Base-by-base conservation (phyloP, 2,113 vertebrate species). In the Leuciscus idus region DNA sequence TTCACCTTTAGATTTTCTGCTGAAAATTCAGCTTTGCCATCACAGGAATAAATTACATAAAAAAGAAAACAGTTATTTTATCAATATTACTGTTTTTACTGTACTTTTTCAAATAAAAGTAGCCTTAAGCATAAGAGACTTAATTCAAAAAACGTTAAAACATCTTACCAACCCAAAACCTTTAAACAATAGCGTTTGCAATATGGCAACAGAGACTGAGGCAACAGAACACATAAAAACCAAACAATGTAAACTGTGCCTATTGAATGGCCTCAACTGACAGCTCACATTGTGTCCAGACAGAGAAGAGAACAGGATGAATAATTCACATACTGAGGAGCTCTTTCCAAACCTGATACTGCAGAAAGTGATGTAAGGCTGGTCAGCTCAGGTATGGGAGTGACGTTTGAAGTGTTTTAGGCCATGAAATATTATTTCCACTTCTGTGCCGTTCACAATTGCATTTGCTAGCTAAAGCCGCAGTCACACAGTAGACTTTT, bases 251-350 rank as follows among this genome's bases (percentile, higher is more conserved):
- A 61, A 80, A 39, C 84, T 7, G 10, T 50, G 73, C 10, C 57
- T 59, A 26, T 2, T 66, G 76, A 73, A 59, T 55, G 57, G 11
- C n/a, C 81, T 59, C 57, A 46, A 81, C 12, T 74, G 26, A 64
- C 50, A 36, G 84, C 21, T 50, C 30, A 72, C 39, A 52, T 48
- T 30, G 23, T 26, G 39, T 43, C 66, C 52, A 75, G n/a, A 81
- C 66, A 80, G 30, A 48, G 10, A 82, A 64, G n/a, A n/a, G 57
- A 64, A 82, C 48, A 21, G 75, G 11, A 77, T 89, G 61, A 87
- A 89, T 89, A 85, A 87, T 89, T 89, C 10, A 89, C 36, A 46
- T 72, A 15, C 39, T 81, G 39, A 66, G 17, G 13, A 61, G 85
- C 61, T 70, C 57, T 76, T 81, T 89, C 55, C 77, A 84, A 87